These are phyloP conservation scores for Aplochiton taeniatus DNA, from an alignment of 2,797 vertebrate species.

Conservation along the genomic window DNA sequence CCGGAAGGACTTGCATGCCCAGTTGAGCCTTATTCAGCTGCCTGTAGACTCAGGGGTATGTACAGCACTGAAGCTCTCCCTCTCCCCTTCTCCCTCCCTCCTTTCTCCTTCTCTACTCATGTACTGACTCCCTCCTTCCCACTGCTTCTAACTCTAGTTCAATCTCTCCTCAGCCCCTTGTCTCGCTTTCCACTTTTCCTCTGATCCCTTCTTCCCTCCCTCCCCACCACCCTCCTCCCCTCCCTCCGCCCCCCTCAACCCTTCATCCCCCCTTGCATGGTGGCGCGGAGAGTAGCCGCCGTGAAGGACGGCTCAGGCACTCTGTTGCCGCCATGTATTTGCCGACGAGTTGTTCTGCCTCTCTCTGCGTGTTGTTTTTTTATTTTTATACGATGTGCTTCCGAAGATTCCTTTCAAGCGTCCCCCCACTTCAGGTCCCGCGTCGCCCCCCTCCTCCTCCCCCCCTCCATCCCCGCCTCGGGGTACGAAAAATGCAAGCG, in stretches of 20 bases:
- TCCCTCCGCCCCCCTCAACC: slow-evolving; percentile 10
- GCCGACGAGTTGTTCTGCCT: slow-evolving; percentile 19
- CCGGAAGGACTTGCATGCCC: slow-evolving; percentile 93
- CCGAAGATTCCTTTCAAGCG: slow-evolving; percentile 80
- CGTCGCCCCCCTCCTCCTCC: slow-evolving; percentile 20
- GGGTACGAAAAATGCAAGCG: no score
- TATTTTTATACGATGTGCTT: slow-evolving; percentile 48
- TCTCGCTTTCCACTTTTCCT: no score
- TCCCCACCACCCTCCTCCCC: slow-evolving; percentile 22
- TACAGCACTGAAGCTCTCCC: slow-evolving; percentile 72
- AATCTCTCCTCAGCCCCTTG: slow-evolving; percentile 23
- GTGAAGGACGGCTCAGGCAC: slow-evolving; percentile 13
- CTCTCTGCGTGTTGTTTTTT: background rate
- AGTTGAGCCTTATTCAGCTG: slow-evolving; percentile 97
- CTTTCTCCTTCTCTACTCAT: slow-evolving; percentile 15
- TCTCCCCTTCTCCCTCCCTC: slow-evolving; percentile 28
- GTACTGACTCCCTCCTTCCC: slow-evolving; percentile 15
- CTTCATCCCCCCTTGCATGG: slow-evolving; percentile 67
- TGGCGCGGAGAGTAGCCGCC: slow-evolving; percentile 55
- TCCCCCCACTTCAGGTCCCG: slow-evolving; percentile 62
- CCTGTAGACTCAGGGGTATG: slow-evolving; percentile 97
- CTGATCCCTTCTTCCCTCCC: slow-evolving; percentile 11
- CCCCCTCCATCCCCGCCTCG: no score
- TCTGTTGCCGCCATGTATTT: background rate
- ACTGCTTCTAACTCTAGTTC: slow-evolving; percentile 4